Percentiles rank a stretch among this genome's conserved stretches.
Evolutionary conservation across 2,797 vertebrate genomes (phyloP).

Genomic region (Lagodon rhomboides): DNA sequence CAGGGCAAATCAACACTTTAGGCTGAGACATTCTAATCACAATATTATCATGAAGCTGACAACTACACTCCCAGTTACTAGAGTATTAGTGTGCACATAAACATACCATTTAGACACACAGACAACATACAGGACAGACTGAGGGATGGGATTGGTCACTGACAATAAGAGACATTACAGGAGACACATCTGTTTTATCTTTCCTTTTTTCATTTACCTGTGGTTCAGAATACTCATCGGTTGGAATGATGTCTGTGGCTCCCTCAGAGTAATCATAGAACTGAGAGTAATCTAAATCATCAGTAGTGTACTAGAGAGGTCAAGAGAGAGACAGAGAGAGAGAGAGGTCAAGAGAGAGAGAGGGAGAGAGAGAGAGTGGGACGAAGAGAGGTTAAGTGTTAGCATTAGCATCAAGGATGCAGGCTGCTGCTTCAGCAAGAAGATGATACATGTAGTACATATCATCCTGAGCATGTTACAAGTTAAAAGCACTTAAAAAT

Average conservation of each 20-base stretch:
- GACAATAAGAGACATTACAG: conserved; percentile 48
- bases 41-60: neutral
- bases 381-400: conserved; percentile 73
- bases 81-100: conserved; percentile 48
- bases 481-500: conserved; percentile 33
- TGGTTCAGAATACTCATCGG: conserved; percentile 91
- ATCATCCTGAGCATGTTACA: conserved; percentile 65
- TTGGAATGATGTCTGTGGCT: conserved; percentile 88
- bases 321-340: conserved; percentile 68
- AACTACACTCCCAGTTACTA: neutral
- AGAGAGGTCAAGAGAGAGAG: conserved; percentile 64
- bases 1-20: neutral
- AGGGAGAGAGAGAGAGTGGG: conserved; percentile 70
- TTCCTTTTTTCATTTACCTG: conserved; percentile 90
- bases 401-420: conserved; percentile 72
- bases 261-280: conserved; percentile 96
- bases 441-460: conserved; percentile 52
- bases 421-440: conserved; percentile 30
- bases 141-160: conserved; percentile 4
- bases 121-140: conserved; percentile 55
- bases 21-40: neutral
- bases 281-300: conserved; percentile 93
- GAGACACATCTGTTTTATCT: conserved; percentile 54
- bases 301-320: conserved; percentile 91
- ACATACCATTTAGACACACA: conserved; percentile 62